Conservation (phyloP, 1,140 invertebrate genomes). For the Drosophila bocqueti region DNA sequence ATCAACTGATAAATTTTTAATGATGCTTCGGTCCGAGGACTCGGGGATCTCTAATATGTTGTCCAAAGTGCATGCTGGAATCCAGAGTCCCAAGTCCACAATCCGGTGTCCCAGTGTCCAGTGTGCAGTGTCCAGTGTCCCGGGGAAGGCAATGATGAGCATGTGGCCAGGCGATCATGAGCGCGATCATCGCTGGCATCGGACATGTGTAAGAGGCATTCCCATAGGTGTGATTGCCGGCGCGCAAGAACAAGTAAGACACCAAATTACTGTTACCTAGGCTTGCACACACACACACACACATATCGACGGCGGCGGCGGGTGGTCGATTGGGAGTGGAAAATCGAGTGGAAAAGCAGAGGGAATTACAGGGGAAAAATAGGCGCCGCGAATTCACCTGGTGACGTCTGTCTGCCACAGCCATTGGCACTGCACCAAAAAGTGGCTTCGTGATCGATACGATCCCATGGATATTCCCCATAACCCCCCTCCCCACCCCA, state of each 20-base stretch:
- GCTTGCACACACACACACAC: constrained; percentile 1
- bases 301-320: not conserved
- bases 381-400: constrained; percentile 42
- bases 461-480: constrained; percentile 19
- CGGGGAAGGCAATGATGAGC: constrained; percentile 2
- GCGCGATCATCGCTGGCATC: constrained; percentile 18
- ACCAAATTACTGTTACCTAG: constrained; percentile 78
- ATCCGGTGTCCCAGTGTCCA: not conserved
- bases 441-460: constrained; percentile 45
- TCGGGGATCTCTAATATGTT: constrained; percentile 62
- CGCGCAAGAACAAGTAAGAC: constrained; percentile 82
- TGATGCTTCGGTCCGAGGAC: constrained; percentile 55
- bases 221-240: constrained; percentile 82
- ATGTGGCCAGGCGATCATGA: constrained; percentile 23
- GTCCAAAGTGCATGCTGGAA: constrained; percentile 79
- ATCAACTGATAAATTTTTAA: constrained; percentile 84
- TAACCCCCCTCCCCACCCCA: not conserved
- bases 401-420: constrained; percentile 28
- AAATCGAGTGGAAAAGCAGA: constrained; percentile 12
- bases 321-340: constrained; percentile 17
- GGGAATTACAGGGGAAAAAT: constrained; percentile 5
- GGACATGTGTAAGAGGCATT: constrained; percentile 79
- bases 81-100: constrained; percentile 21
- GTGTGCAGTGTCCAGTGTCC: constrained; percentile 2
- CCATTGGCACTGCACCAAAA: constrained; percentile 49